These are phyloP conservation scores for Protomyctophum bolini DNA, from an alignment of 2,113 vertebrate genomes.

Conservation along the genomic window DNA sequence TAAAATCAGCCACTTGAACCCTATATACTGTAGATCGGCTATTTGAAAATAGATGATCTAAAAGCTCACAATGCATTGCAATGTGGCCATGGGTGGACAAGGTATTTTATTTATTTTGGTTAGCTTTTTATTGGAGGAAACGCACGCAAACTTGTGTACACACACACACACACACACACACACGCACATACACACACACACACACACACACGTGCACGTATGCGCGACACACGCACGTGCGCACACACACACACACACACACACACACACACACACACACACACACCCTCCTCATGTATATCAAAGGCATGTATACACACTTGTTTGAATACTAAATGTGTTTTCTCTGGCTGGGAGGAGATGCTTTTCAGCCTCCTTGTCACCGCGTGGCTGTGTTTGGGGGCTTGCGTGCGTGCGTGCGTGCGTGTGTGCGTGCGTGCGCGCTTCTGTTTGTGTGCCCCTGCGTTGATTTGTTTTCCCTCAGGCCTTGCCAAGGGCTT, in stretches of 20 bases:
- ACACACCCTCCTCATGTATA: not conserved
- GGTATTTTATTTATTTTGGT: too few species aligned
- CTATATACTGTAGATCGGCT: too few species aligned
- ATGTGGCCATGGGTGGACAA: too few species aligned
- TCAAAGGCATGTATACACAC: too few species aligned
- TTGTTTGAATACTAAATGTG: not conserved
- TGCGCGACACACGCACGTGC: not conserved
- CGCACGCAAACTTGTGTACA: not conserved
- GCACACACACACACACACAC: not conserved
- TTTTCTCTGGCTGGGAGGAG: slow-evolving; percentile 24
- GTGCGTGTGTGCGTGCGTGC: not conserved
- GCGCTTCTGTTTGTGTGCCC: slow-evolving; percentile 8
- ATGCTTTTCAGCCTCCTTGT: slow-evolving; percentile 9
- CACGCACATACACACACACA: not conserved
- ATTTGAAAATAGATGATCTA: too few species aligned
- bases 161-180: not conserved
- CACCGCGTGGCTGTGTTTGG: slow-evolving; percentile 10
- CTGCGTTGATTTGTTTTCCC: slow-evolving; percentile 7
- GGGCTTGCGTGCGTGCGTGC: not conserved
- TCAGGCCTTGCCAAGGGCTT: slow-evolving; percentile 27
- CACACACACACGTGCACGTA: not conserved
- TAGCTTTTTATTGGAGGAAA: too few species aligned
- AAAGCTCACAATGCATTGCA: too few species aligned
- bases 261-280: not conserved
- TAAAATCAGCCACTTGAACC: too few species aligned